Conservation (phyloP, 2,113 vertebrate species). For the Pseudorhombus dupliciocellatus region DNA sequence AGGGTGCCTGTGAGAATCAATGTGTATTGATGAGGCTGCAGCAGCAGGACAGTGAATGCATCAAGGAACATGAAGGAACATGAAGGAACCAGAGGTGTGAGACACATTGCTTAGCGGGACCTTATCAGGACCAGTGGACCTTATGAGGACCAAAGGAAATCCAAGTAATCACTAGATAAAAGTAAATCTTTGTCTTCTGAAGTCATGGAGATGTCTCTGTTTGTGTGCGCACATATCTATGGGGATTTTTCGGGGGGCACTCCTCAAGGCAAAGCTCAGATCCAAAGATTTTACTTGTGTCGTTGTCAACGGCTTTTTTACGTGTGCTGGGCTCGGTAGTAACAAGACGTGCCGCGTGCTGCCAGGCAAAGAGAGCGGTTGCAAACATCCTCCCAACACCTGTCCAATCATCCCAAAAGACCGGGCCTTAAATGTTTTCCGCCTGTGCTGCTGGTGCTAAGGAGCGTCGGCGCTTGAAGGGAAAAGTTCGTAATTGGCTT, state of each 20-base stretch:
- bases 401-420: constrained; percentile 59
- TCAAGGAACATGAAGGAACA: not conserved
- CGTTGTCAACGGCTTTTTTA: constrained; percentile 41
- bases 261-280: constrained; percentile 4
- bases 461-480: constrained; percentile 52
- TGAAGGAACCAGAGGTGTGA: not conserved
- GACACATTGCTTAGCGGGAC: not conserved
- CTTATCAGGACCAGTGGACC: not conserved
- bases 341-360: constrained; percentile 41
- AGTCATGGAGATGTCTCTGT: not conserved
- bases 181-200: no score
- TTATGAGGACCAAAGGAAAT: no score
- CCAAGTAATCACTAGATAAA: no score
- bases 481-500: constrained; percentile 71
- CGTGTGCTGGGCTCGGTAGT: constrained; percentile 39
- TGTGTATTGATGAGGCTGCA: constrained; percentile 50
- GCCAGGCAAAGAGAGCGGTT: constrained; percentile 26
- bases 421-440: constrained; percentile 57
- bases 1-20: constrained; percentile 43
- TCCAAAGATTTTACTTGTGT: constrained; percentile 40
- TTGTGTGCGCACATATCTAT: not conserved
- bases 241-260: not conserved
- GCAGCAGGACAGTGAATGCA: constrained; percentile 16
- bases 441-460: constrained; percentile 50
- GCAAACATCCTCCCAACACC: constrained; percentile 56